These are phyloP conservation scores for Dryoscopus gambensis DNA, from an alignment of 2,113 vertebrate genomes.

Conservation along the genomic window DNA sequence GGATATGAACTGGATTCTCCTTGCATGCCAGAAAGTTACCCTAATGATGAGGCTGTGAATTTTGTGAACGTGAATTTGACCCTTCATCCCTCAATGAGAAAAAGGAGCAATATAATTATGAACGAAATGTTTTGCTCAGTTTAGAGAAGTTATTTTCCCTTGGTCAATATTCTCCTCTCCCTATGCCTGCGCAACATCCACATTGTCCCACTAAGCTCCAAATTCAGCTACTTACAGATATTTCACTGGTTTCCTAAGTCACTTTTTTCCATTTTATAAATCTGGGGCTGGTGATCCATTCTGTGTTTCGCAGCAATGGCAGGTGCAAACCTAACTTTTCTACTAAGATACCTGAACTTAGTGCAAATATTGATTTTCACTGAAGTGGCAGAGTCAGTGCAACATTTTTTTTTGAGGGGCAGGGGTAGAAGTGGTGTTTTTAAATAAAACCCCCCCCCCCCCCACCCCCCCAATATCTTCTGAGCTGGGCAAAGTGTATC, in stretches of 20 bases:
- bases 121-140: neutral
- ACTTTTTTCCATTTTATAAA: neutral
- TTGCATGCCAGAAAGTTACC: neutral
- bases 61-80: neutral
- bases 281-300: neutral
- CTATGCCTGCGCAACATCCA: rapidly evolving
- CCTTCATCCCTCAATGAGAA: neutral
- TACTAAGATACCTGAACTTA: neutral
- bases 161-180: neutral
- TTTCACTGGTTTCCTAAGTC: neutral
- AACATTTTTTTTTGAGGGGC: neutral
- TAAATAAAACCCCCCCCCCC: neutral
- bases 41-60: neutral
- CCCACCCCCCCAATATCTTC: neutral
- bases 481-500: neutral
- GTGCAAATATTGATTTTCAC: neutral
- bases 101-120: neutral
- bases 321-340: neutral
- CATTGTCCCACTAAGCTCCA: neutral
- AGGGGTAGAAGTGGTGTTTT: neutral
- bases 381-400: neutral
- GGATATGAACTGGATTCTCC: neutral
- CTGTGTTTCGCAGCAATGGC: neutral
- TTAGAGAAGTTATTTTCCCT: neutral
- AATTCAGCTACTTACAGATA: neutral